phyloP scores from a whole-genome alignment of 2,888 invertebrate genomes.

The Agrenia bidenticulata region DNA sequence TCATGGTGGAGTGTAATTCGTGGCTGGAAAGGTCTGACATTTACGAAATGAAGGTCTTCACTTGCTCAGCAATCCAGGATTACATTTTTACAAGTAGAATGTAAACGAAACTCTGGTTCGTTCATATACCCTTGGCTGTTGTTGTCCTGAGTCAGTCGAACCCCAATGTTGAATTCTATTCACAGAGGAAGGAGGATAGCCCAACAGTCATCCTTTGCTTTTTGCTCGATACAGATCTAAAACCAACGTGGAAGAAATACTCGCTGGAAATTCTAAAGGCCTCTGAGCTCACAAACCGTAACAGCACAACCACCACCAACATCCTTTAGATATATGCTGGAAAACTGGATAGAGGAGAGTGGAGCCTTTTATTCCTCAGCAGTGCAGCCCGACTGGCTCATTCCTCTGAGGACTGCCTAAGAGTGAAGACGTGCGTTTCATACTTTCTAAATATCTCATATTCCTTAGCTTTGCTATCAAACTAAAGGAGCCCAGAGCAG shows the following conservation, averaged over 20 bases:
- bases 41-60: no score
- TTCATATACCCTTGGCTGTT: not conserved
- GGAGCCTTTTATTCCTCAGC: slow-evolving; percentile 15
- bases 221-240: not conserved
- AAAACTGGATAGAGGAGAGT: not conserved
- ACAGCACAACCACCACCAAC: no score
- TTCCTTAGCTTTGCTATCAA: no score
- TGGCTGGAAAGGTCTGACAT: no score
- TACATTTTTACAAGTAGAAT: no score
- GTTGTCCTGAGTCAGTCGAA: slow-evolving; percentile 7
- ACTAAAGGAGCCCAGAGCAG: no score
- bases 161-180: not conserved
- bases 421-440: slow-evolving; percentile 33
- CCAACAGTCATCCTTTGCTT: slow-evolving; percentile 7
- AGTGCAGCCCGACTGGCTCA: slow-evolving; percentile 19
- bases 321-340: slow-evolving; percentile 7
- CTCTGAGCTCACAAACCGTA: not conserved
- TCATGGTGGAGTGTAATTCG: no score
- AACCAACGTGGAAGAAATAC: not conserved
- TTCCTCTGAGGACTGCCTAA: slow-evolving; percentile 38
- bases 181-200: not conserved
- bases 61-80: no score
- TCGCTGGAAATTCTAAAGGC: slow-evolving; percentile 3
- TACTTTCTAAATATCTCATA: not conserved
- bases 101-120: no score